A percentile compares a stretch with the other conserved stretches of the same genome.
These are phyloP conservation scores for Palythoa caribaeorum DNA, from an alignment of 92 coral and sea anemone genomes.

Conservation along the genomic window DNA sequence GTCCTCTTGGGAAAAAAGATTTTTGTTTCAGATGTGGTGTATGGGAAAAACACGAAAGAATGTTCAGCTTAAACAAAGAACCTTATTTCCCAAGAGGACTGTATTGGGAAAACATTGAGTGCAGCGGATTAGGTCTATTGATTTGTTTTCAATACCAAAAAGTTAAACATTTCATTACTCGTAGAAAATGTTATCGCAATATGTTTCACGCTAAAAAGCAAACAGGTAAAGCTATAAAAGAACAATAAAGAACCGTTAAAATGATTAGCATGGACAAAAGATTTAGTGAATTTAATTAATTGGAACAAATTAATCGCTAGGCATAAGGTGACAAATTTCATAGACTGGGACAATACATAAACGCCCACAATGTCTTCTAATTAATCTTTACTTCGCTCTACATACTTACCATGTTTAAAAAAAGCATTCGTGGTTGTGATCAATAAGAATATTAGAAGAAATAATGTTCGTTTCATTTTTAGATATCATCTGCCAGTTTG, in stretches of 20 bases:
- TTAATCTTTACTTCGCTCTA: too few relatives aligned
- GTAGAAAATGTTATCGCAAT: background rate
- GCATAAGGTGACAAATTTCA: background rate
- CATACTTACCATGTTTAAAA: conserved; percentile 23
- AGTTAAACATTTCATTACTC: background rate
- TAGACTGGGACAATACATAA: background rate
- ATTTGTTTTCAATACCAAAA: background rate
- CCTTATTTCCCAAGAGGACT: too few relatives aligned
- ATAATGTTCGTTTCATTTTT: conserved; percentile 16
- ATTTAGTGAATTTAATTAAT: background rate
- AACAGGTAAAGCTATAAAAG: background rate
- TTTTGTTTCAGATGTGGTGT: too few relatives aligned
- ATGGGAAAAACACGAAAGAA: too few relatives aligned
- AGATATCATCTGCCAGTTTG: background rate
- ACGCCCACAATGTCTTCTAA: background rate
- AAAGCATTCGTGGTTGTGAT: conserved; percentile 16
- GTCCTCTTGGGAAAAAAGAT: too few relatives aligned
- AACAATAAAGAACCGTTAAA: background rate
- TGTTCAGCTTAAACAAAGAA: too few relatives aligned
- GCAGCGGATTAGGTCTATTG: background rate
- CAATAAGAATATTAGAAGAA: conserved; percentile 3
- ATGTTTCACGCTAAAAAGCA: background rate
- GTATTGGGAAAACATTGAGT: too few relatives aligned
- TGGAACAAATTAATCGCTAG: background rate
- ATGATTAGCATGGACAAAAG: background rate